Base-by-base conservation (phyloP, 2,797 vertebrate genomes). In the Rhinichthys osculus region DNA sequence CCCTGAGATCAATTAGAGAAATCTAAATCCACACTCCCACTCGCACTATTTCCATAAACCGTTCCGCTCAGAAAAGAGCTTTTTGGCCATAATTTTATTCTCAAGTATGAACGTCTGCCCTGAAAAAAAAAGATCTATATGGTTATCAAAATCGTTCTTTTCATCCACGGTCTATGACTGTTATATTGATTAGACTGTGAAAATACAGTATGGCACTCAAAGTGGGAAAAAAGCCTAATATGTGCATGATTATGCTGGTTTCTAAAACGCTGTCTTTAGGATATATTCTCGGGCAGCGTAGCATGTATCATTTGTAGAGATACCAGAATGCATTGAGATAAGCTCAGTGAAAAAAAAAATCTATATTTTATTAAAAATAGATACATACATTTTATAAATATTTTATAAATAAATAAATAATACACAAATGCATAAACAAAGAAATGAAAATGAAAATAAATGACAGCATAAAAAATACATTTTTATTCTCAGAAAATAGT, bases 1-100 rank as follows among this genome's bases (percentile, higher is more conserved):
- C 93, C 90, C 92, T 93, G 92, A 93, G 88, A 90, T 92, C 91
- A 92, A 93, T 93, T 93, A 94, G 89, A 92, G 91, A 91, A 90
- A 91, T 89, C 85, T 90, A 92, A 92, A 93, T 72, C 76, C 19
- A 81, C 70, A 76, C 50, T 42, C 50, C 70, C 57, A 86, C 57
- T 62, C 23, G 38, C n/a, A 67, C 70, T 71, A 35, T 90, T 81
- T 82, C 21, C 92, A 92, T 91, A 90, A 92, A 91, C 91, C 90
- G 90, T 91, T 91, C 82, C 89, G 90, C 91, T 91, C 93, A 93
- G 91, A 92, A 94, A 94, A 95, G 92, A 86, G 90, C 87, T 92
- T 92, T 92, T 89, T 2, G 50, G 91, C 92, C 92, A 93, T 93
- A 92, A 90, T 91, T 93, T 91, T 78, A 89, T 78, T 83, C 92